These are phyloP conservation scores for Ormyrus pomaceus DNA, from an alignment of 2,888 invertebrate species.

Conservation along the genomic window DNA sequence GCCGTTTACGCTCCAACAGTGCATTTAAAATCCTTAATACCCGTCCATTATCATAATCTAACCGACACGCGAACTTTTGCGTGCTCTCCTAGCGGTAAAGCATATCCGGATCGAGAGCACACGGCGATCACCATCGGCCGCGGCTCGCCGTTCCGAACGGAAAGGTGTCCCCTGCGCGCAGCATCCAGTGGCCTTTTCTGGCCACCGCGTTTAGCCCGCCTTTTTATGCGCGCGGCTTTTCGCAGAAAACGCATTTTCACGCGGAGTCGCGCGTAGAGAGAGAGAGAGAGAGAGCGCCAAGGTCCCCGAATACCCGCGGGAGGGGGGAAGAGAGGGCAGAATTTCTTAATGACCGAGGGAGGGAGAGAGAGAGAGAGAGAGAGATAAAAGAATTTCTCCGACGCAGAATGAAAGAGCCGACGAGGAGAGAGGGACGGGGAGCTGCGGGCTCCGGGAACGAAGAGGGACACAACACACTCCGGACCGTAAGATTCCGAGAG, in stretches of 20 bases:
- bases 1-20: too few species aligned
- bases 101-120: too few species aligned
- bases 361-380: not conserved
- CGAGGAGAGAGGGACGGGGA: not conserved
- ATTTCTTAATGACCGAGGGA: constrained; percentile 36
- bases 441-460: not conserved
- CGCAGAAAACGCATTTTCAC: constrained; percentile 36
- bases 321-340: not conserved
- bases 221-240: not conserved
- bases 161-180: not conserved
- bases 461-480: not conserved
- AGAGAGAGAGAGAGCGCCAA: too few species aligned
- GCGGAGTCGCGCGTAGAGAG: too few species aligned
- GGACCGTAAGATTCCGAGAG: constrained; percentile 41
- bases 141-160: not conserved
- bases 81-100: too few species aligned
- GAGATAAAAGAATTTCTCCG: constrained; percentile 46
- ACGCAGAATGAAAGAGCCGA: constrained; percentile 8
- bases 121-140: too few species aligned
- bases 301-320: too few species aligned
- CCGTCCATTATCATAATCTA: too few species aligned
- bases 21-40: too few species aligned
- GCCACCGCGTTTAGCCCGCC: not conserved
- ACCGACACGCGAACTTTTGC: too few species aligned
- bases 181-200: not conserved